Percentiles rank a stretch among this genome's conserved stretches.
Evolutionary conservation across 92 coral and sea anemone genomes (phyloP).

Genomic region (Paramuricea clavata): DNA sequence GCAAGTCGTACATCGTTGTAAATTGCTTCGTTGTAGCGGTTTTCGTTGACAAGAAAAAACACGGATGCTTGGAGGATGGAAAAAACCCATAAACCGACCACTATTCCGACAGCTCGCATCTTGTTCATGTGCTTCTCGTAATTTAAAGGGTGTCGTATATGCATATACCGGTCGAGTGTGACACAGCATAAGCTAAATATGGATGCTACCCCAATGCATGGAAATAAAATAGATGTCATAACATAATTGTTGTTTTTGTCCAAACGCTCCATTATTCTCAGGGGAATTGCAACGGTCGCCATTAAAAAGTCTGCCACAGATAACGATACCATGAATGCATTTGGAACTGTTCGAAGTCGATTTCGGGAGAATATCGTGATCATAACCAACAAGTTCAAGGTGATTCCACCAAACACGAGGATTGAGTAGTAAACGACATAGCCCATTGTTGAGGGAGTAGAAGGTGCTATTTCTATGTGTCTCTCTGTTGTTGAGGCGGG

Average conservation of each 20-base stretch:
- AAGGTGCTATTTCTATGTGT: background rate
- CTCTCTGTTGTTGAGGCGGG: background rate
- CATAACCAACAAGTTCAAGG: background rate
- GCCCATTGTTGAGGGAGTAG: background rate
- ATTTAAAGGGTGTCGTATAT: slow-evolving; percentile 78
- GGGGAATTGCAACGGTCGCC: slow-evolving; percentile 78
- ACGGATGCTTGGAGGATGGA: slow-evolving; percentile 78
- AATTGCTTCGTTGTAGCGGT: slow-evolving; percentile 24
- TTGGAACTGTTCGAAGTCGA: slow-evolving; percentile 84
- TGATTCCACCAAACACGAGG: background rate
- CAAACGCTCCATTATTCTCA: slow-evolving; percentile 67
- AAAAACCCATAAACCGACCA: slow-evolving; percentile 79
- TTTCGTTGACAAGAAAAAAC: slow-evolving; percentile 55
- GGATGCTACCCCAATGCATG: slow-evolving; percentile 89
- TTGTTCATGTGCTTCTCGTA: slow-evolving; percentile 76
- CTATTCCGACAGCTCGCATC: slow-evolving; percentile 63
- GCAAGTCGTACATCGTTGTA: slow-evolving; percentile 82
- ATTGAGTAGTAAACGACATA: slow-evolving; percentile 1
- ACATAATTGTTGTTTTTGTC: slow-evolving; percentile 12
- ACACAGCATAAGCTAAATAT: slow-evolving; percentile 90
- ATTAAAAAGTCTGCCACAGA: slow-evolving; percentile 86
- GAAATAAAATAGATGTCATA: slow-evolving; percentile 72
- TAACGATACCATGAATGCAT: slow-evolving; percentile 83
- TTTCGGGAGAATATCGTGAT: slow-evolving; percentile 36
- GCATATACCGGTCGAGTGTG: slow-evolving; percentile 88